Evolutionary conservation across 2,113 vertebrate species (phyloP).

Genomic region (Sakesphorus luctuosus): DNA sequence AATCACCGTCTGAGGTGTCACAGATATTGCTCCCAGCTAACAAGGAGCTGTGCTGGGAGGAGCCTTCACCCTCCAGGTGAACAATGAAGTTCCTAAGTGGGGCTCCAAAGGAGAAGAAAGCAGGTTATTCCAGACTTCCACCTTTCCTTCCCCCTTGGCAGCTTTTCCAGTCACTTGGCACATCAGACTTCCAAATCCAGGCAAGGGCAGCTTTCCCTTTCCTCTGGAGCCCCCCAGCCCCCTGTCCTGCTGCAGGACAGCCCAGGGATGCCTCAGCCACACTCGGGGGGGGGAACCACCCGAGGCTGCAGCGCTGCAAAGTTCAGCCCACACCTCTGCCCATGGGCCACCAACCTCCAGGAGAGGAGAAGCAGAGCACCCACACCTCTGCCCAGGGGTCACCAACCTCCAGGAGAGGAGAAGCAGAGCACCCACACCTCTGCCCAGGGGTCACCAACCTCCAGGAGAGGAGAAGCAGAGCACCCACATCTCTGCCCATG

Average conservation of each 20-base stretch:
- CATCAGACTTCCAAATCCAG: neutral
- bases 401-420: neutral
- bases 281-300: neutral
- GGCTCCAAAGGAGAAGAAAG: neutral
- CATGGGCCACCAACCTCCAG: too few species aligned
- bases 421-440: too few species aligned
- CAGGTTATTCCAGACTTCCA: neutral
- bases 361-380: too few species aligned
- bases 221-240: neutral
- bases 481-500: neutral
- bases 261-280: fast-evolving
- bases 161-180: neutral
- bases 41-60: neutral
- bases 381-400: neutral
- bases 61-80: neutral
- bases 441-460: too few species aligned
- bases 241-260: neutral
- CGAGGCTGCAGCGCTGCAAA: neutral
- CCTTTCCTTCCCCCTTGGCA: neutral
- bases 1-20: neutral
- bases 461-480: too few species aligned
- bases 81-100: neutral
- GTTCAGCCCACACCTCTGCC: neutral
- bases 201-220: neutral
- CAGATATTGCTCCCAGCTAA: neutral